A percentile compares a stretch with the other conserved stretches of the same genome.
These are phyloP conservation scores for Sebastes baramenuke DNA, from an alignment of 2,797 vertebrate species.

Conservation along the genomic window DNA sequence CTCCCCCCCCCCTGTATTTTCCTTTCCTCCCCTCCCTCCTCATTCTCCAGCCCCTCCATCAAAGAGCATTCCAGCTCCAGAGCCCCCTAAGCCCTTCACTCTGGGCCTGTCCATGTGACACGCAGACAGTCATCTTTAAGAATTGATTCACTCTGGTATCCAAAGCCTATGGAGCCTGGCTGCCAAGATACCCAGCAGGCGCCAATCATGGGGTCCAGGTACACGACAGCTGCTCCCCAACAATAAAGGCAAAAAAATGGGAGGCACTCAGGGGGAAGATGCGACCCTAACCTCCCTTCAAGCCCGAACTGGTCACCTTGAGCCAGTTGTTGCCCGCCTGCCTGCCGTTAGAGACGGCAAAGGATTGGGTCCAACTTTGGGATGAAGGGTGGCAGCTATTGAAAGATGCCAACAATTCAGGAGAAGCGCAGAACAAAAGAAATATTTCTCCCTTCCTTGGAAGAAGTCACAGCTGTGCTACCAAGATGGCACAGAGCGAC, in stretches of 20 bases:
- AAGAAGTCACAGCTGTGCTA: constrained; percentile 58
- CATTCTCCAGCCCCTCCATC: constrained; percentile 79
- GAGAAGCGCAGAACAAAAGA: constrained; percentile 21
- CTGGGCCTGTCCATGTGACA: constrained; percentile 75
- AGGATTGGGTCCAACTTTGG: constrained; percentile 64
- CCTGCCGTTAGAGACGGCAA: constrained; percentile 70
- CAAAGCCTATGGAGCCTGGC: constrained; percentile 78
- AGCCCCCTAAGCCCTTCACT: constrained; percentile 82
- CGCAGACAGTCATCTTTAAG: constrained; percentile 86
- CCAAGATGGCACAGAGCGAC: constrained; percentile 69
- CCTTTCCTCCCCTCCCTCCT: constrained; percentile 79
- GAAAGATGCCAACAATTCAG: constrained; percentile 66
- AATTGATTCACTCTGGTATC: constrained; percentile 85
- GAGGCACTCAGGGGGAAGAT: constrained; percentile 82
- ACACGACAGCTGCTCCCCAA: constrained; percentile 84
- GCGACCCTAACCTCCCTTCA: constrained; percentile 77
- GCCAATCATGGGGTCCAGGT: constrained; percentile 82
- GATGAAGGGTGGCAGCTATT: constrained; percentile 47
- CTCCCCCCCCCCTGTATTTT: constrained; percentile 76
- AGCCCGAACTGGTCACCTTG: constrained; percentile 83
- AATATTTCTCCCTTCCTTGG: constrained; percentile 68
- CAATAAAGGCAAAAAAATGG: constrained; percentile 85
- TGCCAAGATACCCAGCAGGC: constrained; percentile 85
- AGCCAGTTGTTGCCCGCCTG: constrained; percentile 80
- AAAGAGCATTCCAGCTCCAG: constrained; percentile 83